Percentiles rank a stretch among this genome's conserved stretches.
phyloP scores from a whole-genome alignment of 2,888 invertebrate genomes.

The Zaprionus obscuricornis region DNA sequence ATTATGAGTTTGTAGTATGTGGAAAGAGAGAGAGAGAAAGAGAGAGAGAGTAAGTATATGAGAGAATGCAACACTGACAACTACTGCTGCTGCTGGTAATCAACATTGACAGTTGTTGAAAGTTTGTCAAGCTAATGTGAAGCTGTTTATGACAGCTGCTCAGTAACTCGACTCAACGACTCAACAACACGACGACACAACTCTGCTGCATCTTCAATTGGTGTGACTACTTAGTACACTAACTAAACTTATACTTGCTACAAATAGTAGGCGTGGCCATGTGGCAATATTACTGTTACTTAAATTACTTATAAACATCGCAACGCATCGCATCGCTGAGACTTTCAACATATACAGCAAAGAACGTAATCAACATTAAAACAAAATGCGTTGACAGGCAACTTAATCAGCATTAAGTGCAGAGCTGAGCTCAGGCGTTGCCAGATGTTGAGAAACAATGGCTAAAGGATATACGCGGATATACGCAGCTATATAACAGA shows the following conservation, averaged over 20 bases:
- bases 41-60: neutral
- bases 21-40: neutral
- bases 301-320: constrained; percentile 32
- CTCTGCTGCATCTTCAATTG: neutral
- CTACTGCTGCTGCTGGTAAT: constrained; percentile 35
- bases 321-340: constrained; percentile 23
- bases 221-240: too few species aligned
- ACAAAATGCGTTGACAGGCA: constrained; percentile 43
- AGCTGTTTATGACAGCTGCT: constrained; percentile 41
- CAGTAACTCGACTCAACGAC: constrained; percentile 7
- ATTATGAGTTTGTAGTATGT: neutral
- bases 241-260: constrained; percentile 1
- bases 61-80: constrained; percentile 17
- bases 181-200: neutral
- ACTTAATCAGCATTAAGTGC: constrained; percentile 68
- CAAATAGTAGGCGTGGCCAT: constrained; percentile 2
- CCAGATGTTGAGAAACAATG: constrained; percentile 33
- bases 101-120: constrained; percentile 70
- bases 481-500: neutral
- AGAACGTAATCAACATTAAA: constrained; percentile 47
- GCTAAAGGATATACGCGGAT: constrained; percentile 18
- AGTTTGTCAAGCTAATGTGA: constrained; percentile 53
- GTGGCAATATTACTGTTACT: constrained; percentile 23
- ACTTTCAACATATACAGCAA: constrained; percentile 2
- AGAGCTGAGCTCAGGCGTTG: constrained; percentile 17